Conservation (phyloP, 2,888 invertebrate genomes). For the Tipula vernalis region DNA sequence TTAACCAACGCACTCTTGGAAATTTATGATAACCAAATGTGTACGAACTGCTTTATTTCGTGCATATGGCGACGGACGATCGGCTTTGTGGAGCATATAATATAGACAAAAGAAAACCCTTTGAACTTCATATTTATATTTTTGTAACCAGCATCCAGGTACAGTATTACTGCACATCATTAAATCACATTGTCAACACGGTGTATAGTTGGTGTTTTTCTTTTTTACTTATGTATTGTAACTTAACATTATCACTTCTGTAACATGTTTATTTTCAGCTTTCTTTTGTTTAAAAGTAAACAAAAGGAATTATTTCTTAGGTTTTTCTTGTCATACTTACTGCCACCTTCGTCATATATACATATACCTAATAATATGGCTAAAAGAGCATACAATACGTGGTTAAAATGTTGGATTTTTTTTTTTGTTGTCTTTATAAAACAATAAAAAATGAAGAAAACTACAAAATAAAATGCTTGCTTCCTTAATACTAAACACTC, state of each 20-base stretch:
- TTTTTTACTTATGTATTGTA: background rate
- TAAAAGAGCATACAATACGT: background rate
- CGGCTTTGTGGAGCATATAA: background rate
- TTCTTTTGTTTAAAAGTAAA: background rate
- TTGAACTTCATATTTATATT: background rate
- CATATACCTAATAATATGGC: background rate
- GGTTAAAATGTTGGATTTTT: background rate
- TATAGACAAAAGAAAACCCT: background rate
- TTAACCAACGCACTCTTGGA: background rate
- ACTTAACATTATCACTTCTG: background rate
- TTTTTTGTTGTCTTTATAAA: background rate
- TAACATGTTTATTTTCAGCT: background rate
- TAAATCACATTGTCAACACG: background rate
- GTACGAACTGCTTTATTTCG: background rate
- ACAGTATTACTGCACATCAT: background rate
- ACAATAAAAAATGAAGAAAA: background rate
- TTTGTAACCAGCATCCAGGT: background rate
- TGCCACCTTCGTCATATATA: background rate
- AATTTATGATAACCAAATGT: background rate
- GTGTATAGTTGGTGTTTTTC: background rate
- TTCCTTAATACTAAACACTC: background rate
- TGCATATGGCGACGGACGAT: background rate
- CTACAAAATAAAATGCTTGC: background rate
- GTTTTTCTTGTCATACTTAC: background rate
- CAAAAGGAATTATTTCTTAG: background rate